Percentiles rank a stretch among this genome's conserved stretches.
phyloP scores from a whole-genome alignment of 1,140 invertebrate species.

The Periplaneta americana region DNA sequence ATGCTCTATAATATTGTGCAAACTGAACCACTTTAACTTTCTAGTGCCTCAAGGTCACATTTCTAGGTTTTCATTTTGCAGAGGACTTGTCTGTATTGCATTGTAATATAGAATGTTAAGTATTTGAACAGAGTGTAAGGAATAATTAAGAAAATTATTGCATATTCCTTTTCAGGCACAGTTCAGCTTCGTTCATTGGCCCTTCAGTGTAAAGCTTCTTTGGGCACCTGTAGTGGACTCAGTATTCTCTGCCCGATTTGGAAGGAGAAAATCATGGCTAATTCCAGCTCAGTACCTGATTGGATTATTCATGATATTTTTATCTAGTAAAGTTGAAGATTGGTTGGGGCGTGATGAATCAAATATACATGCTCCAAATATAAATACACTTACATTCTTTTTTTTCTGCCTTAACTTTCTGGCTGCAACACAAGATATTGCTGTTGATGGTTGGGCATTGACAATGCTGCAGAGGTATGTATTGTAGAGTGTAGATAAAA shows the following conservation, averaged over 20 bases:
- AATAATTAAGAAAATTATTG: not conserved
- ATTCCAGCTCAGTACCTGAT: slow-evolving; percentile 86
- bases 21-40: too few relatives aligned
- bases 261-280: slow-evolving; percentile 95
- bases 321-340: slow-evolving; percentile 67
- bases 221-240: slow-evolving; percentile 99
- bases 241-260: slow-evolving; percentile 74
- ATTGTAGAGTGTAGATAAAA: not conserved
- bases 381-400: slow-evolving; percentile 71
- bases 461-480: slow-evolving; percentile 92
- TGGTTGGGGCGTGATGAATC: slow-evolving; percentile 58
- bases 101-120: too few relatives aligned
- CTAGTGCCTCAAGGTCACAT: too few relatives aligned
- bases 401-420: slow-evolving; percentile 95
- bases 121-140: too few relatives aligned
- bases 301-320: slow-evolving; percentile 75
- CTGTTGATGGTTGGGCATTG: slow-evolving; percentile 98
- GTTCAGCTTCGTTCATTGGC: slow-evolving; percentile 98
- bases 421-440: slow-evolving; percentile 98
- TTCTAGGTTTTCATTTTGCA: too few relatives aligned
- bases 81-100: too few relatives aligned
- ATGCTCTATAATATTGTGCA: too few relatives aligned
- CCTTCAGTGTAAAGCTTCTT: slow-evolving; percentile 93
- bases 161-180: slow-evolving; percentile 71
- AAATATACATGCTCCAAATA: slow-evolving; percentile 59